Conservation (phyloP, 2,888 invertebrate genomes). For the Drosophila silvestris region DNA sequence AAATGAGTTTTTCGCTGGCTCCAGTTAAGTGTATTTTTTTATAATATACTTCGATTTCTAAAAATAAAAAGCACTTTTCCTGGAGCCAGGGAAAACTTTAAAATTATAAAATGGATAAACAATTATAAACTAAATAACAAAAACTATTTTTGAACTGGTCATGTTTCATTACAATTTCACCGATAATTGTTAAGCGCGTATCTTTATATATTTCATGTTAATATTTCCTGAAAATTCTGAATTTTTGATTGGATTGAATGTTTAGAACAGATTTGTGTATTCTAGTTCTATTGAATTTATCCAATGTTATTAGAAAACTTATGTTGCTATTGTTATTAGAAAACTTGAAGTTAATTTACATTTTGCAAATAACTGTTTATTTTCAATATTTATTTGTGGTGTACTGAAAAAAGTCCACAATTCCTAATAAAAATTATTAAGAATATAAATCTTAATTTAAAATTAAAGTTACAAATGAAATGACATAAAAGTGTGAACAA, state of each 20-base stretch:
- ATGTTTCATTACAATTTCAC: not conserved
- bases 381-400: not conserved
- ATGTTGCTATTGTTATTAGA: not conserved
- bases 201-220: not conserved
- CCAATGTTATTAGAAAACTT: not conserved
- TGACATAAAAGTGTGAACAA: not conserved
- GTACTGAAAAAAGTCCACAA: not conserved
- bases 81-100: not conserved
- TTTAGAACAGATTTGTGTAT: not conserved
- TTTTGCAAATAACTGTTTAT: not conserved
- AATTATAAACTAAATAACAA: not conserved
- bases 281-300: not conserved
- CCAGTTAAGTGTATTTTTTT: not conserved
- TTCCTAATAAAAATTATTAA: not conserved
- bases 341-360: not conserved
- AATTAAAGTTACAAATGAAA: not conserved
- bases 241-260: not conserved
- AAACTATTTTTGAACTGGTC: not conserved
- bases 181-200: not conserved
- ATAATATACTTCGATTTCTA: not conserved
- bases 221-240: not conserved
- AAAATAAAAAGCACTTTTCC: not conserved
- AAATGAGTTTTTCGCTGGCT: not conserved
- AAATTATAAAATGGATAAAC: not conserved
- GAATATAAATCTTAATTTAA: not conserved